These are phyloP conservation scores for Eumerus sabulonum DNA, from an alignment of 2,888 invertebrate genomes.

Conservation along the genomic window DNA sequence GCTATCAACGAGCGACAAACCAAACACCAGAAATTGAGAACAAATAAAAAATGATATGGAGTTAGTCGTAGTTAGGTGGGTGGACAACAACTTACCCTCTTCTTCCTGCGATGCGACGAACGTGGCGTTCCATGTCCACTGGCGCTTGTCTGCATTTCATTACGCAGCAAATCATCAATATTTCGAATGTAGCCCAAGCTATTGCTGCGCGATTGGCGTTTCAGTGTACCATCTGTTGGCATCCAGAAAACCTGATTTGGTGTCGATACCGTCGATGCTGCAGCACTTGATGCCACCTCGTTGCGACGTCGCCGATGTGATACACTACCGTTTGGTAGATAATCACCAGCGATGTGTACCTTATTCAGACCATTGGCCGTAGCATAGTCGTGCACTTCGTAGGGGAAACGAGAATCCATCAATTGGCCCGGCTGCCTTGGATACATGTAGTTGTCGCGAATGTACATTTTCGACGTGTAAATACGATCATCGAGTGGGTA, in stretches of 20 bases:
- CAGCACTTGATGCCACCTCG: slow-evolving; percentile 45
- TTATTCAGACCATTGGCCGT: slow-evolving; percentile 76
- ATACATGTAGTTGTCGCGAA: slow-evolving; percentile 77
- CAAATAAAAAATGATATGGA: too few species aligned
- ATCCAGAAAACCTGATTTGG: slow-evolving; percentile 77
- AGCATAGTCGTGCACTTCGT: slow-evolving; percentile 77
- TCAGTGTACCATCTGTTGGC: slow-evolving; percentile 72
- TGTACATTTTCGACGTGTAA: slow-evolving; percentile 76
- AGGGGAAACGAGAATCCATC: slow-evolving; percentile 77
- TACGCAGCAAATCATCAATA: slow-evolving; percentile 75
- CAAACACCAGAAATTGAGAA: slow-evolving; percentile 1
- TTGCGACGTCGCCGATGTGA: slow-evolving; percentile 48
- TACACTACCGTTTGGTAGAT: slow-evolving; percentile 73
- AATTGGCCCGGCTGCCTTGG: slow-evolving; percentile 76
- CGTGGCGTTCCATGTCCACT: slow-evolving; percentile 72
- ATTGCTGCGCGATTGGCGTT: slow-evolving; percentile 74
- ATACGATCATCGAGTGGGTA: slow-evolving; percentile 77
- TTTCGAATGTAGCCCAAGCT: slow-evolving; percentile 76
- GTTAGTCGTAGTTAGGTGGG: too few species aligned
- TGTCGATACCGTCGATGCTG: slow-evolving; percentile 66
- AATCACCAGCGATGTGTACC: slow-evolving; percentile 77
- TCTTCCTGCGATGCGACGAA: slow-evolving; percentile 74
- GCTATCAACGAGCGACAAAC: slow-evolving; percentile 9
- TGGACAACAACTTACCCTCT: slow-evolving; percentile 73
- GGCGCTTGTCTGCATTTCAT: slow-evolving; percentile 70